Base-by-base conservation (phyloP, 2,113 vertebrate species). In the Neogale vison region DNA sequence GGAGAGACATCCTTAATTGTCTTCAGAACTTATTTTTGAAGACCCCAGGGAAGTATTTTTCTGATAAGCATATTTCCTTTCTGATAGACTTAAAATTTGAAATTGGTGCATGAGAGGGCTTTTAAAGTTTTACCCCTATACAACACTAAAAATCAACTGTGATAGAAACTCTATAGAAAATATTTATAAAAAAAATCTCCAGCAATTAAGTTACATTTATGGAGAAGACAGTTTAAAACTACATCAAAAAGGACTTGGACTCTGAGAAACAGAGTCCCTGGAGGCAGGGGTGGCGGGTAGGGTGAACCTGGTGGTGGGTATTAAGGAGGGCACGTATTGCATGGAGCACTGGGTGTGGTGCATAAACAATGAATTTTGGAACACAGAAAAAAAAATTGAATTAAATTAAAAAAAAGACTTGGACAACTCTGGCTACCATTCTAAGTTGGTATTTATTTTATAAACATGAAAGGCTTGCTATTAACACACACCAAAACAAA, bases 21-120 rank as follows among this genome's bases (percentile, higher is more conserved):
- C 81, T 74, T 82, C 31, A 57, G 42, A 95, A 91, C 67, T 95
- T 83, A 77, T 76, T 96, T 39, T 39, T 93, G 50, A 86, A 36
- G 57, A 89, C 9, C 1, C 39, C 15, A 59, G 52, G 20, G 61
- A 96, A 90, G 9, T 29, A 24, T 86, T 88, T 96, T 94, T 71
- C 17, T 88, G 42, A 65, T 90, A 45, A 79, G 69, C 15, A 17
- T 52, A 71, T 55, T 74, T 34, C 4, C 2, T 80, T 95, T 90
- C n/a, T 83, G 39, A 61, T 31, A 29, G 42, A 21, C 8, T 86
- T 91, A 93, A 82, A 90, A 86, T 83, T 39, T 7, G 55, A 63
- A 93, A 86, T 87, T 89, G 29, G 29, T 89, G 15, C 23, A 31
- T 61, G 31, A 81, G 31, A 88, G 69, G 36, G 7, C 45, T 69